phyloP scores from a whole-genome alignment of 2,888 invertebrate genomes.

The Germaria angustata region DNA sequence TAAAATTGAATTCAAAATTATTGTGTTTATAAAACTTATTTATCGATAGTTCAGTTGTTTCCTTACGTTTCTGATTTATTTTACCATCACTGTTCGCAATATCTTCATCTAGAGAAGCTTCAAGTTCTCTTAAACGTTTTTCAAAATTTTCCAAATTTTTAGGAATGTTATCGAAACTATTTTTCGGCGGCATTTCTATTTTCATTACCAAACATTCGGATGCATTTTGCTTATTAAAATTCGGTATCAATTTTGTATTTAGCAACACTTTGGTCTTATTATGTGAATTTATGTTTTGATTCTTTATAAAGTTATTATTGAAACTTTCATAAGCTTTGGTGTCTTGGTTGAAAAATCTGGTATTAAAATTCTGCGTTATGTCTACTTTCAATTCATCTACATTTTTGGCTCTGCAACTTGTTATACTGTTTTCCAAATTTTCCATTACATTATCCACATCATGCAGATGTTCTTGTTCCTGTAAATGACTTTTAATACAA shows the following conservation, averaged over 20 bases:
- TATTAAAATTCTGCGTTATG: neutral
- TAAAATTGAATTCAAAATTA: neutral
- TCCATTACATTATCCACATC: constrained; percentile 38
- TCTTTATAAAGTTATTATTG: neutral
- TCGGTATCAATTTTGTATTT: neutral
- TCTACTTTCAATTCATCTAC: neutral
- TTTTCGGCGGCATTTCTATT: neutral
- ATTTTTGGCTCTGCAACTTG: no score
- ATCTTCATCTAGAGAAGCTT: neutral
- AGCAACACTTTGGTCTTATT: neutral
- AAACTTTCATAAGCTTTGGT: neutral
- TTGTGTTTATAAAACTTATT: neutral
- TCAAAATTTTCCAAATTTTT: neutral
- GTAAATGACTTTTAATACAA: neutral
- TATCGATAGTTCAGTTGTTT: neutral
- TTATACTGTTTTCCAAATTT: constrained; percentile 12
- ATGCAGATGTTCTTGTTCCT: constrained; percentile 32
- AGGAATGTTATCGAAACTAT: neutral
- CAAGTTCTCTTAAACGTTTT: neutral
- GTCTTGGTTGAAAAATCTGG: neutral
- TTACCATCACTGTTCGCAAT: no score
- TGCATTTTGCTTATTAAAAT: neutral
- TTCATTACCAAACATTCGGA: neutral
- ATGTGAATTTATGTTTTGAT: neutral
- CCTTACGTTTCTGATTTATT: neutral